A percentile compares a stretch with the other conserved stretches of the same genome.
Evolutionary conservation across 2,797 vertebrate species (phyloP).

Genomic region (Chaetodon trifasciatus): DNA sequence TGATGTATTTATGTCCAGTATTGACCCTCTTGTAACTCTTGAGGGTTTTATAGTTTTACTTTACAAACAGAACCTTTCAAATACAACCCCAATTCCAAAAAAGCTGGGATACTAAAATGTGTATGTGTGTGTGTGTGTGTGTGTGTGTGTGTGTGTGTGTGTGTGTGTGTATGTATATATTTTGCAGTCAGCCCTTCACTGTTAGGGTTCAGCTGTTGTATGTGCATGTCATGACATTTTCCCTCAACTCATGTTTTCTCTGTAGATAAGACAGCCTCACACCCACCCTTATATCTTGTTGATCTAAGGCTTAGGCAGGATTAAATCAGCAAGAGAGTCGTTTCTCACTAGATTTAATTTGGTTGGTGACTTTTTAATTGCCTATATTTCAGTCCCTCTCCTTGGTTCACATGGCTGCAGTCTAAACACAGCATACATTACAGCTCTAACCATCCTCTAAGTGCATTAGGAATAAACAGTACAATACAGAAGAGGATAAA

Average conservation of each 20-base stretch:
- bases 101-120: no score
- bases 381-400: conserved; percentile 54
- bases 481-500: conserved; percentile 14
- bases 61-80: no score
- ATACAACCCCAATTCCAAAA: no score
- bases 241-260: conserved; percentile 50
- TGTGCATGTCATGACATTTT: conserved; percentile 42
- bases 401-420: conserved; percentile 46
- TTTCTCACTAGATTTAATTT: conserved; percentile 62
- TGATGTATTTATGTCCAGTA: neutral
- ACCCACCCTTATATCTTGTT: conserved; percentile 52
- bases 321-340: conserved; percentile 49
- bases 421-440: conserved; percentile 65
- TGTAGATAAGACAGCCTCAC: conserved; percentile 50
- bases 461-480: conserved; percentile 51
- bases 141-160: no score
- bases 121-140: no score
- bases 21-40: neutral
- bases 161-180: no score
- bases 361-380: conserved; percentile 64
- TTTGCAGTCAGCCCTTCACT: neutral
- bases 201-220: conserved; percentile 24
- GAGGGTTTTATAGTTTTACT: neutral
- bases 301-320: conserved; percentile 47
- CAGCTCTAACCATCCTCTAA: conserved; percentile 35